Evolutionary conservation across 2,888 invertebrate genomes (phyloP), one percentile per base, ranked within the genome.

Genomic region (Hirtodrosophila histrioides): DNA sequence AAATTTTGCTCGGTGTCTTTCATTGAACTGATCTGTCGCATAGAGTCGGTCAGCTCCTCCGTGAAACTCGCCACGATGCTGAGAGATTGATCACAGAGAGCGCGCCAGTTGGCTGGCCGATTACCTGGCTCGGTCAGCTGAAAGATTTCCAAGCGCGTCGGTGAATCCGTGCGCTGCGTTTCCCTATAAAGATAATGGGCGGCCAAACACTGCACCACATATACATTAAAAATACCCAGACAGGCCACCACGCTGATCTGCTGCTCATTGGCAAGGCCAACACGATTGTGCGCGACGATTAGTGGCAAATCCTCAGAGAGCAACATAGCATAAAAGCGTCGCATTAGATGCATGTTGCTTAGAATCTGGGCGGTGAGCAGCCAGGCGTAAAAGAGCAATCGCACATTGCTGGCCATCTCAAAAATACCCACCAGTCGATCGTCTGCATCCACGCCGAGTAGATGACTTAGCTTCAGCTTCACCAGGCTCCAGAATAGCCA

Each of bases 21-120:
- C 40, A 90, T 86, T 12, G 79, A 54, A 29, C 88, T 85, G 6
- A 88, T 86, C 23, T 88, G 84, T 29, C 88, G 78, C 24, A 92
- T 93, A 1, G 94, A 92, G 46, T 89, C 89, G 23, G 93, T 93
- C 3, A 96, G 89, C 53, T 94, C 93, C n/a, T 93, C 93, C 3
- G 93, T 94, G 75, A 95, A 96, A 40, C 93, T 93, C 67, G 93
- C 94, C 3, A 97, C 92, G 0, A 94, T 92, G 33, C 90, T 90
- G 8, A 96, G 89, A 88, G 95, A 94, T 77, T 94, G 94, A 62
- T 94, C 93, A 44, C 85, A 88, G 8, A 97, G 90, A 71, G 93
- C 93, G 84, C 95, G 96, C 97, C 97, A 97, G 86, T 96, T 96
- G 86, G 96, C 95, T 0, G 97, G 97, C 91, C 97, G 97, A 31